Evolutionary conservation across 2,888 invertebrate species (phyloP).

Genomic region (Folsomia candida): DNA sequence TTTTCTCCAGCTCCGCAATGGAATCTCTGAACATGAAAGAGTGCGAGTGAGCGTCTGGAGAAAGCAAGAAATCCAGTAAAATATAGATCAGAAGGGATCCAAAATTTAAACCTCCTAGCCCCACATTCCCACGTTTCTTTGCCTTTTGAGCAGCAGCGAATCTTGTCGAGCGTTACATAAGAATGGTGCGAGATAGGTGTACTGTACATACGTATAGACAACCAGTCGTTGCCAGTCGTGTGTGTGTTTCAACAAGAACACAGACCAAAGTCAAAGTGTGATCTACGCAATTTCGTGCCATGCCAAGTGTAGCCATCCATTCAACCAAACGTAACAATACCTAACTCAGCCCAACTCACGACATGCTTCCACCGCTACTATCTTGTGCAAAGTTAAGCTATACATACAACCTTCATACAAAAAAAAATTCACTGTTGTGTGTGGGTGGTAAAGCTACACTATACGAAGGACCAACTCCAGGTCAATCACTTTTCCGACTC

Average conservation of each 20-base stretch:
- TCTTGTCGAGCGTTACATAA: background rate
- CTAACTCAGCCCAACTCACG: background rate
- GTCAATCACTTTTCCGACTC: too few species aligned
- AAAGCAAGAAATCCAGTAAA: background rate
- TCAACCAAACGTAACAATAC: background rate
- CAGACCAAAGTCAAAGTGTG: background rate
- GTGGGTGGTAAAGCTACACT: too few species aligned
- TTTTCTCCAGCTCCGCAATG: too few species aligned
- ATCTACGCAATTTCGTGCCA: background rate
- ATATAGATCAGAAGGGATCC: background rate
- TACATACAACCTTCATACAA: too few species aligned
- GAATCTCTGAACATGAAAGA: too few species aligned
- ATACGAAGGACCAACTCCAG: too few species aligned
- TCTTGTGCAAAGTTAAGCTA: too few species aligned
- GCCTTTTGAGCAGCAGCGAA: too few species aligned
- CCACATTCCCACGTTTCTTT: background rate
- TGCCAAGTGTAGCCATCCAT: background rate
- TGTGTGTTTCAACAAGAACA: background rate
- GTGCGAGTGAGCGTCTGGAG: too few species aligned
- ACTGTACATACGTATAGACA: too few species aligned
- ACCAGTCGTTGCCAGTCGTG: background rate
- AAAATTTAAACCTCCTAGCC: background rate
- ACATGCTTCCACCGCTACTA: too few species aligned
- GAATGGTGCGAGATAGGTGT: background rate
- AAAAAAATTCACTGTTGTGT: too few species aligned